phyloP scores from a whole-genome alignment of 2,797 vertebrate species.

The Pteropus rufus region DNA sequence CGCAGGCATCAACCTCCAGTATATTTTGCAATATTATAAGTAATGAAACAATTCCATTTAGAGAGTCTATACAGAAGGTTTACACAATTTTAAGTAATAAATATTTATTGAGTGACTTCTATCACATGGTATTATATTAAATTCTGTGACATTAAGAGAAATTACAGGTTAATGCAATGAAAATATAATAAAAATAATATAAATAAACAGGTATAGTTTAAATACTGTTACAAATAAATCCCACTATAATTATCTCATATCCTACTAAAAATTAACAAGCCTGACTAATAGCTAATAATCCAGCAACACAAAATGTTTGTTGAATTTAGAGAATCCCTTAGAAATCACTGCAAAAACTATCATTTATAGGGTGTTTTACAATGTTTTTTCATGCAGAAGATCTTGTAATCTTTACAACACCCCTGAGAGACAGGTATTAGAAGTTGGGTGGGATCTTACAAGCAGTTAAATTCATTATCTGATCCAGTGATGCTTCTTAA shows the following conservation, averaged over 20 bases:
- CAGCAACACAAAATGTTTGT: background rate
- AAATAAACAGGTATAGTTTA: background rate
- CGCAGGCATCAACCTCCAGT: background rate
- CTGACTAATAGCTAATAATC: background rate
- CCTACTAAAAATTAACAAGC: conserved; percentile 10
- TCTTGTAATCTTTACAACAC: background rate
- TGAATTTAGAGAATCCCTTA: background rate
- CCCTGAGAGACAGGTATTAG: background rate
- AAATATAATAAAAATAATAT: background rate
- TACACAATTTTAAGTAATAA: background rate
- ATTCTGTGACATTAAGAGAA: background rate
- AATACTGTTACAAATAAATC: conserved; percentile 11
- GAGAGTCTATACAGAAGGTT: background rate
- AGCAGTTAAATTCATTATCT: conserved; percentile 17
- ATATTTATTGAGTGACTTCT: background rate
- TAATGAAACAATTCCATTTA: conserved; percentile 21
- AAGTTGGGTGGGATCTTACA: background rate
- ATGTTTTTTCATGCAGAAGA: background rate
- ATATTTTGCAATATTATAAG: background rate
- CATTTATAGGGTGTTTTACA: background rate
- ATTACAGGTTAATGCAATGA: conserved; percentile 3
- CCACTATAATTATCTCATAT: background rate
- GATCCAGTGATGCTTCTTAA: background rate
- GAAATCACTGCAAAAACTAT: background rate
- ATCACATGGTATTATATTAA: background rate